Conservation (phyloP, 2,888 invertebrate genomes). For the Drosophila multiciliata region DNA sequence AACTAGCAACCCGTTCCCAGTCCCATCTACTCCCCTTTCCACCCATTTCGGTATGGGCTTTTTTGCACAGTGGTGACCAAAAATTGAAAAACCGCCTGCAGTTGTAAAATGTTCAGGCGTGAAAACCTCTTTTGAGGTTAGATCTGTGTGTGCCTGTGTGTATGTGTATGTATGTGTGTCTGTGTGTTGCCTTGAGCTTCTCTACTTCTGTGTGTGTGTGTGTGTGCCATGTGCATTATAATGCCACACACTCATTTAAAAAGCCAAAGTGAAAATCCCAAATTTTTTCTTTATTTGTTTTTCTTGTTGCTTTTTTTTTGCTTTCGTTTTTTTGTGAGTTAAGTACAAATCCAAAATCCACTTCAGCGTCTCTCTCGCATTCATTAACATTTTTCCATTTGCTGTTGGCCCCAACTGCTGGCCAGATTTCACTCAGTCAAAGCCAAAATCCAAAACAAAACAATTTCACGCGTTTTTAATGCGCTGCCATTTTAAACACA, state of each 20-base stretch:
- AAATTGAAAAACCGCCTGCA: conserved; percentile 81
- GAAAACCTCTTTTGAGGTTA: conserved; percentile 80
- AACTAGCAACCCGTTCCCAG: background rate
- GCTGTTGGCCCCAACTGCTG: background rate
- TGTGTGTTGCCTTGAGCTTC: background rate
- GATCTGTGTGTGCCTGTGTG: conserved; percentile 16
- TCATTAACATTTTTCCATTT: conserved; percentile 80
- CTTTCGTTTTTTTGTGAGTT: conserved; percentile 2
- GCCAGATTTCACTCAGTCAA: conserved; percentile 3
- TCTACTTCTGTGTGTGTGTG: background rate
- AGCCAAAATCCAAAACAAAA: conserved; percentile 45
- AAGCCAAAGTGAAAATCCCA: conserved; percentile 74
- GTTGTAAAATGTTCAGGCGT: conserved; percentile 81
- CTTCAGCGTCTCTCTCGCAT: conserved; percentile 59
- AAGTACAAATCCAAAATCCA: conserved; percentile 58
- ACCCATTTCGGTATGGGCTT: conserved; percentile 22
- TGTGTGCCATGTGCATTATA: conserved; percentile 47
- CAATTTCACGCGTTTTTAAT: conserved; percentile 78
- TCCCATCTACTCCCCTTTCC: background rate
- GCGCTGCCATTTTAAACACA: conserved; percentile 68
- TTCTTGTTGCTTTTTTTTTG: background rate
- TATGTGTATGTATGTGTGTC: conserved; percentile 5
- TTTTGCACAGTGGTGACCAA: conserved; percentile 68
- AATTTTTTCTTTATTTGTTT: conserved; percentile 2
- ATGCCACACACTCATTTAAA: conserved; percentile 66